Evolutionary conservation across 1,140 invertebrate genomes (phyloP), one percentile per base, ranked within the genome.

Genomic region (Colletes latitarsis): DNA sequence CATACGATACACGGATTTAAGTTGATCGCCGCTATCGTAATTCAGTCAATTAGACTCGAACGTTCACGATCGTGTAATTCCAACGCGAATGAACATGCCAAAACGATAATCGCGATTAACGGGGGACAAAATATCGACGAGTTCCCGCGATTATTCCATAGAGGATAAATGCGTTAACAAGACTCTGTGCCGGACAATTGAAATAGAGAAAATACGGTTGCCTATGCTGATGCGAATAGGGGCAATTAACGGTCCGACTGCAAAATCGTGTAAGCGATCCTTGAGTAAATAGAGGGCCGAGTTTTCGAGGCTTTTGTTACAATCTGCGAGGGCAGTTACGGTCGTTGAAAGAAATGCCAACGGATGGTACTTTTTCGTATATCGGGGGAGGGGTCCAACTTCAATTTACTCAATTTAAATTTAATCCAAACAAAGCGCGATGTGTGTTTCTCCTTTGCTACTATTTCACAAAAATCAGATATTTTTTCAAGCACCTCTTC

Each of bases 221-320:
- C 62, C 62, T 75, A 17, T 60, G 66, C 75, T 57, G 19, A 60
- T 60, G 17, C 55, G 49, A 41, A 69, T 21, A 5, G 64, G 19
- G 43, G 66, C 75, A 70, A 77, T 77, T 77, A 77, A 70, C 66
- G 4, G 41, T 6, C 66, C 66, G 55, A 77, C 55, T 60, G 75
- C 75, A 57, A 77, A 77, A 77, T 52, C 75, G 66, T 70, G 75
- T 77, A 77, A 77, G 75, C 75, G 66, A 77, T 77, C 58, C 55
- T 58, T 77, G 75, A 58, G 52, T 68, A 77, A 70, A 77, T 57
- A 77, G 55, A 8, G 9, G 15, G 1, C 49, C 15, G 62, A 57
- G 49, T 43, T 53, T 76, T 58, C 52, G 9, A 15, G 10, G 43
- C 58, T 49, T 53, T 53, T 19, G 43, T 67, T 58, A 19, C 19